Base-by-base conservation (phyloP, 2,113 vertebrate species). In the Oryzias celebensis region DNA sequence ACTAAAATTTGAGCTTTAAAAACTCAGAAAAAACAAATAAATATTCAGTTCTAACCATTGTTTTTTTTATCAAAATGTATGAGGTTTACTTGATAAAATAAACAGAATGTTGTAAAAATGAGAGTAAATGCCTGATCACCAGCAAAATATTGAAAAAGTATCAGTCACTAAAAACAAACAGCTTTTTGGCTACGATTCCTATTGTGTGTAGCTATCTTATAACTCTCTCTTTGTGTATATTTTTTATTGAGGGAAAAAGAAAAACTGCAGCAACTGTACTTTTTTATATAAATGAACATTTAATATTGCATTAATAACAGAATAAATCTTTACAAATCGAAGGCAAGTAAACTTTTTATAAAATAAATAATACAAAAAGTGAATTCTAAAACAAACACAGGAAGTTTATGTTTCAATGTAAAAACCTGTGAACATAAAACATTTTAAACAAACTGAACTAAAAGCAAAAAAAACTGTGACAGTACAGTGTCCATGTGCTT, bases 291-390 rank as follows among this genome's bases (percentile, higher is more conserved):
- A 73, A 75, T 62, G 70, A 75, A 68, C n/a, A 64, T 86, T 86
- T 86, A 82, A 82, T 83, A 69, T 62, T 77, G 58, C 66, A 67
- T 73, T 70, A 42, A 58, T 57, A 74, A 73, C 55, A 55, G 54
- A 68, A 59, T 65, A 71, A 56, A 45, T 18, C 65, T 81, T 56
- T 72, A 24, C 44, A 73, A 65, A 65, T 58, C 41, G 77, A 80
- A 80, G 62, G 62, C 62, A 83, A 73, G 77, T 24, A 75, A 31
- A 82, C 42, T 51, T 78, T 20, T 36, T 58, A 76, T 71, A 72
- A 61, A 82, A 87, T 85, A 89, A 89, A 20, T 86, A 85, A 82
- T 55, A 17, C 53, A 58, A 12, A 78, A 77, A 81, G 74, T 68
- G 31, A 43, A 63, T 14, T 15, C 7, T 68, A 15, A 67, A 72